Base-by-base conservation (phyloP, 2,113 vertebrate species). In the Syngnathus typhle region DNA sequence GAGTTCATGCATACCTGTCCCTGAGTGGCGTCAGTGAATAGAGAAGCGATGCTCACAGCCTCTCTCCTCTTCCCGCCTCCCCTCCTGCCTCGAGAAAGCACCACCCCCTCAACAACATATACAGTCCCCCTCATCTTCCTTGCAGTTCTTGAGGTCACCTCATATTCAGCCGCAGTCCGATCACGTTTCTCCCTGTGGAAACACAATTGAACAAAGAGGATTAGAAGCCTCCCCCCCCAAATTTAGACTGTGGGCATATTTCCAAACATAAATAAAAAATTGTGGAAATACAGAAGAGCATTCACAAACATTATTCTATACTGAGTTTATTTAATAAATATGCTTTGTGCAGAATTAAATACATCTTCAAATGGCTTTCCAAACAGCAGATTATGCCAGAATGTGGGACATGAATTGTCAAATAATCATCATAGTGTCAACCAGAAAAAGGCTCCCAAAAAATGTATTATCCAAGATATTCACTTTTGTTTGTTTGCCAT, bases 1-100 rank as follows among this genome's bases (percentile, higher is more conserved):
- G n/a, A 1, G 21, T 65, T 46, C 18, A 64, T 19, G 61, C 56
- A 19, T 71, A 84, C 70, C 77, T 79, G 68, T 58, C 65, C 67
- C 61, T 64, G 72, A 68, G 41, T 68, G 64, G 73, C 49, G 81
- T 41, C 73, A 81, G 79, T 82, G 21, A 58, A 58, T 12, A 62
- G 60, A 44, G 60, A 44, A 44, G 41, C 41, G 41, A 62, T 62
- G 39, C 39, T 62, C 38, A 16, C 60, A 43, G n/a, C 39, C 41
- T 44, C 39, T 27, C 70, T 72, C 71, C 51, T 71, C 59, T 64
- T 79, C 59, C 41, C 68, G 56, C 59, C 62, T 66, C 75, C 71
- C 55, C 66, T 65, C 65, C 44, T 69, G 60, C 52, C 46, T 70
- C 55, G 67, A 65, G 66, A 80, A 72, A 85, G 68, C 61, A 44